These are phyloP conservation scores for Lates calcarifer DNA, from an alignment of 2,113 vertebrate species.

Conservation along the genomic window DNA sequence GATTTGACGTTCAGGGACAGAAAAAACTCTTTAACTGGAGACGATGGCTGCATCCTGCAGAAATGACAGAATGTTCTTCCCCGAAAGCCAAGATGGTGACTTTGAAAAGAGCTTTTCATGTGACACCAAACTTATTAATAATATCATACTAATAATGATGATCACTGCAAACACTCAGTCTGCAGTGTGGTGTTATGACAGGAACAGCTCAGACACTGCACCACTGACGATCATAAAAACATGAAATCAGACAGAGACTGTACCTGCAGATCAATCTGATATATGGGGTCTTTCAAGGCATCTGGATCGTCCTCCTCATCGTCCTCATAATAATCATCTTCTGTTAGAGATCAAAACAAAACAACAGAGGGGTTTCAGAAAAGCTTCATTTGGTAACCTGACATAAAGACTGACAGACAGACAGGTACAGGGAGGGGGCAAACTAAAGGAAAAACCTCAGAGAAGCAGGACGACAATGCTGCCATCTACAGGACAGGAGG, in stretches of 20 bases:
- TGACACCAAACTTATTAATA: not conserved
- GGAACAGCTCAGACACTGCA: not conserved
- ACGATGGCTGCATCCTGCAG: too few relatives aligned
- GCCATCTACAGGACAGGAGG: too few relatives aligned
- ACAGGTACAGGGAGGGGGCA: too few relatives aligned
- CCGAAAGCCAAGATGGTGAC: not conserved
- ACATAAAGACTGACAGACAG: not conserved
- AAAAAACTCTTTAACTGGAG: too few relatives aligned
- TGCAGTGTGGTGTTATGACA: too few relatives aligned
- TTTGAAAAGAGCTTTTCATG: not conserved
- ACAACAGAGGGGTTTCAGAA: not conserved
- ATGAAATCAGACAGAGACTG: not conserved
- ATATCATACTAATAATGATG: not conserved
- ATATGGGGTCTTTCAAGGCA: conserved; percentile 97
- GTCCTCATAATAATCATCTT: conserved; percentile 98
- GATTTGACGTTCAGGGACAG: too few relatives aligned
- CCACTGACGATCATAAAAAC: too few relatives aligned
- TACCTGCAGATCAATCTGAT: conserved; percentile 92
- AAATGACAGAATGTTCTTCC: too few relatives aligned
- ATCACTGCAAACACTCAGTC: too few relatives aligned
- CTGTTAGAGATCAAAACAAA: conserved; percentile 73
- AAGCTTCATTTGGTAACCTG: not conserved
- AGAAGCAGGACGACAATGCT: too few relatives aligned
- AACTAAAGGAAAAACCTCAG: too few relatives aligned
- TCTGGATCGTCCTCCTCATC: conserved; percentile 98